Evolutionary conservation across 2,888 invertebrate species (phyloP).

Genomic region (Tiliacea citrago): DNA sequence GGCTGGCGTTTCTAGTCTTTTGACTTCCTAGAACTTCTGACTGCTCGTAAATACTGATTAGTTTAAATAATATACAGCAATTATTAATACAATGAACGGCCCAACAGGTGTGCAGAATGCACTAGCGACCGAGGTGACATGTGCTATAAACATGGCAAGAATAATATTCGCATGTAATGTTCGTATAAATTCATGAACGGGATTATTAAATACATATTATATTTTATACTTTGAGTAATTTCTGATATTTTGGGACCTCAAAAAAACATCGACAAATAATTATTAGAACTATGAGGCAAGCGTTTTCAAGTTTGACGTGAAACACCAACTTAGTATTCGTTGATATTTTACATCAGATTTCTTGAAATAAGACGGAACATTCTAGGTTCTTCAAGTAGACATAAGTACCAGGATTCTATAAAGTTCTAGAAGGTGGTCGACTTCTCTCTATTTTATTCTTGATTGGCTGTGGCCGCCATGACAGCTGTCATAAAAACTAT

Average conservation of each 20-base stretch:
- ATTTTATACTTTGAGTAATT: not conserved
- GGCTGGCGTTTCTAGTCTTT: constrained; percentile 1
- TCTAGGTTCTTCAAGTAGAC: not conserved
- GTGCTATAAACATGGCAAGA: constrained; percentile 27
- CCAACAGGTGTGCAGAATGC: constrained; percentile 48
- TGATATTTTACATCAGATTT: not conserved
- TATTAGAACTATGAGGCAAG: not conserved
- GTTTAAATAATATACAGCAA: constrained; percentile 39
- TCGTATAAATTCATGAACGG: constrained; percentile 6
- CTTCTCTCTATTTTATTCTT: too few species aligned
- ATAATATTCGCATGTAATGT: constrained; percentile 19
- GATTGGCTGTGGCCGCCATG: not conserved
- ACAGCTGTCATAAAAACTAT: constrained; percentile 1
- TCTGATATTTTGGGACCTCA: not conserved
- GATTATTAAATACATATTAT: not conserved
- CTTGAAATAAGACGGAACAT: not conserved
- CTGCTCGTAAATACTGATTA: constrained; percentile 45
- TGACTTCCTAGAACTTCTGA: constrained; percentile 21
- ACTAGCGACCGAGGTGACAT: constrained; percentile 16
- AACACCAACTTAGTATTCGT: not conserved
- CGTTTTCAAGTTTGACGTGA: not conserved
- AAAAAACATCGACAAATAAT: too few species aligned
- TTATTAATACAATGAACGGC: constrained; percentile 49
- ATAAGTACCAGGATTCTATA: constrained; percentile 5
- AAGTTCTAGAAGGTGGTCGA: not conserved